A percentile compares a stretch with the other conserved stretches of the same genome.
Evolutionary conservation across 2,797 vertebrate species (phyloP).

Genomic region (Basileuterus tristriatus): DNA sequence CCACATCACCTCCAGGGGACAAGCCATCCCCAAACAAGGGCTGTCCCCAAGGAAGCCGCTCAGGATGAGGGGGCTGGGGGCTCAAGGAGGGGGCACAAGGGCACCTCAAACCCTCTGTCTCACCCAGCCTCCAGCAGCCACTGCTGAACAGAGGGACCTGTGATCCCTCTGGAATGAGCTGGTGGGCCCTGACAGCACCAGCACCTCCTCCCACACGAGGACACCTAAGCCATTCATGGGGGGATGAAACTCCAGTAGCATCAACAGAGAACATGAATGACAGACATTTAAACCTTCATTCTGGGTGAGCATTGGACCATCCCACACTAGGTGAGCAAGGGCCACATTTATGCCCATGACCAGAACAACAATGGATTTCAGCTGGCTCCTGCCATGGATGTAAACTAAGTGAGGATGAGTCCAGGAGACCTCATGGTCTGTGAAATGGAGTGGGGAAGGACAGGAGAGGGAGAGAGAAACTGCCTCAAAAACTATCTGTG

Average conservation of each 20-base stretch:
- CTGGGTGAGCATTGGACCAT: neutral
- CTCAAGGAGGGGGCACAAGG: neutral
- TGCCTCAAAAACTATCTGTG: neutral
- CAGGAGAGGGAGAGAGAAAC: neutral
- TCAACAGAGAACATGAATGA: neutral
- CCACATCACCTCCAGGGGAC: neutral
- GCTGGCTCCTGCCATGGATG: fast-evolving
- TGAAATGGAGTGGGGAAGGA: neutral
- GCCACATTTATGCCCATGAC: neutral
- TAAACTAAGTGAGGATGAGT: neutral
- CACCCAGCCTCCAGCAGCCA: neutral
- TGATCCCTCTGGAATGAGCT: neutral
- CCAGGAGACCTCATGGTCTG: neutral
- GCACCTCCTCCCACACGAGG: fast-evolving
- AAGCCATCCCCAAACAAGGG: neutral
- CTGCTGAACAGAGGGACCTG: neutral
- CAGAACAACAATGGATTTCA: neutral
- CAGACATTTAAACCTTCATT: neutral
- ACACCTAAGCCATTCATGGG: neutral
- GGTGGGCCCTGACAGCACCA: neutral
- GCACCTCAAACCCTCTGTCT: neutral
- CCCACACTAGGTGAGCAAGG: neutral
- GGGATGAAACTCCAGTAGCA: neutral
- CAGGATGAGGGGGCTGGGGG: neutral
- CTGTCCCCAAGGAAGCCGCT: neutral